Base-by-base conservation (phyloP, 1,140 invertebrate species). In the Harlomillsia oculata region DNA sequence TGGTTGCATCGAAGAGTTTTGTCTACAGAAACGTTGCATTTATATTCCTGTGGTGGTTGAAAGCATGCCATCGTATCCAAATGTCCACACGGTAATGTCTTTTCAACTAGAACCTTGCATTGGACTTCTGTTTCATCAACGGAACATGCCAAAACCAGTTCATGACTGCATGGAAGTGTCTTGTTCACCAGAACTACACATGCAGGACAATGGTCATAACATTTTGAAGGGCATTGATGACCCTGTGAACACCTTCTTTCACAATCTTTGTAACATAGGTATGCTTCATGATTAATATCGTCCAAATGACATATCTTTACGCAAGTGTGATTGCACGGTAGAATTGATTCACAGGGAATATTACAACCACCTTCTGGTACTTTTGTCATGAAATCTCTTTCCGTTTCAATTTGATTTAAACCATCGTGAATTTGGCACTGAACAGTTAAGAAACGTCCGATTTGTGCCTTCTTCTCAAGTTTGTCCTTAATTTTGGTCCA, bases 271-370 rank as follows among this genome's bases (percentile, higher is more conserved):
- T 30, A 8, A 34, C 67, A 68, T 14, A 59, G 51, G 30, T 63
- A 59, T 5, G 36, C 14, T 13, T 16, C 26, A 29, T 69, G 67
- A 0, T 67, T 49, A 25, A 34, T 37, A 40, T 69, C 69, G 9
- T 37, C 28, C 11, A 61, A 36, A 50, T 70, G 69, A 36, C 69
- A 70, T 2, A 68, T 30, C 23, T 28, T 23, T n/a, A 46, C 34
- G 49, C 68, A 67, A 18, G 55, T 44, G 57, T 68, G 67, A 53
- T 56, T 16, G 63, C 70, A 67, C 45, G 59, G 39, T n/a, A 70
- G 41, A 3, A 29, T 18, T 0, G 55, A 45, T 1, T 58, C 25
- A 26, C 67, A 66, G 8, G 43, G 23, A 1, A 26, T 30, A 18
- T 13, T 18, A 53, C 64, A 66, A 30, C 64, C 64, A 1, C 64